Evolutionary conservation across 2,888 invertebrate genomes (phyloP), one percentile per base, ranked within the genome.

Genomic region (Thereva nobilitata): DNA sequence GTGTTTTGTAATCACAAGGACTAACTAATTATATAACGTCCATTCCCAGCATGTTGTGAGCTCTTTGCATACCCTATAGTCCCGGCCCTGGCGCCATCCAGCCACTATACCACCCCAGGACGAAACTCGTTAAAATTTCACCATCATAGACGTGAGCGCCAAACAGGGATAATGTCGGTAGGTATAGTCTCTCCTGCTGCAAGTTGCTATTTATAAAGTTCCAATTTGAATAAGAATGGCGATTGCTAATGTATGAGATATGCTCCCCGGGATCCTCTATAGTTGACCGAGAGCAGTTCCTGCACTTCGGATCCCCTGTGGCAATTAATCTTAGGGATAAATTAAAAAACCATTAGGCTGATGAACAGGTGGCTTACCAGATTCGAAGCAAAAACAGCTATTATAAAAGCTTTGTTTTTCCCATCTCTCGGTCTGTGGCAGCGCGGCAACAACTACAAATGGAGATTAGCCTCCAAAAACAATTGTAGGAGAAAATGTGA

Each of bases 1-100:
- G 66, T 68, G 68, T 64, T 68, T 66, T 66, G 57, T 68, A 68
- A 68, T 68, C 66, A 68, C 54, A 47, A 64, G 38, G 64, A 55
- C 61, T 64, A 54, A 64, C 64, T 54, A 64, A 64, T 64, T 64
- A 64, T 54, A 54, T 64, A 38, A 54, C 42, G 53, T 64, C 54
- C 45, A 53, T 42, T 23, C 41, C 63, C 50, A 23, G 8, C 50
- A 50, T 23, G 12, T 47, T 45, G 40, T 23, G 40, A 61, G 35
- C 23, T 61, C 35, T 61, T 59, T 47, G 61, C 50, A 9, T 7
- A 38, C 23, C 41, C 41, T 23, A n/a, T n/a, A n/a, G n/a, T 61
- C 12, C 6, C 23, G 41, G 5, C 35, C 40, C 42, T 10, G 41
- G 41, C 10, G 34, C 12, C 47, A 12, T 55, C 37, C 59, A 38